phyloP scores from a whole-genome alignment of 2,888 invertebrate species.

The Parnassius orleans region DNA sequence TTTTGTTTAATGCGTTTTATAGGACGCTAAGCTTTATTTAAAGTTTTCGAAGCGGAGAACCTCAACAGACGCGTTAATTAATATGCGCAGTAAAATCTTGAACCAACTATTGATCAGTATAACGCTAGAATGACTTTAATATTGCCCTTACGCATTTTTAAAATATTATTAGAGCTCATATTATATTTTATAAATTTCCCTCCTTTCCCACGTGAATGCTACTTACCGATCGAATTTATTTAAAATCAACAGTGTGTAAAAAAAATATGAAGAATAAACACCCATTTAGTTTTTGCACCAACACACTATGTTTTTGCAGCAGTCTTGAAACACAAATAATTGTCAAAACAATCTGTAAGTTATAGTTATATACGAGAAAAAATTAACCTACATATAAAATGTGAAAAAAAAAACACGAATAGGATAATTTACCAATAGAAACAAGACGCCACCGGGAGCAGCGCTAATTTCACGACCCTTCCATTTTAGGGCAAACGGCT shows the following conservation, averaged over 20 bases:
- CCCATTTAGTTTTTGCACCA: neutral
- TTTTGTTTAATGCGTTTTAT: constrained; percentile 4
- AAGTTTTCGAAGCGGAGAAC: constrained; percentile 8
- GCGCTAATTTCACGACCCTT: constrained; percentile 21
- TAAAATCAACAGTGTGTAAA: neutral
- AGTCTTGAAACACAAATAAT: no score
- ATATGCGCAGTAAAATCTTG: constrained; percentile 7
- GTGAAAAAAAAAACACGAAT: neutral
- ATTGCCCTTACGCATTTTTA: constrained; percentile 7
- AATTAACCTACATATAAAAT: no score
- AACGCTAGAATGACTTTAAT: constrained; percentile 4
- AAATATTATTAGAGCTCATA: constrained; percentile 1
- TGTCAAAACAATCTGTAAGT: no score
- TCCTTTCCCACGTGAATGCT: constrained; percentile 12
- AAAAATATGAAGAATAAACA: neutral
- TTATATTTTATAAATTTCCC: neutral
- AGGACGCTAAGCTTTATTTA: constrained; percentile 1
- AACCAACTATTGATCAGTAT: constrained; percentile 8
- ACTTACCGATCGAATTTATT: neutral
- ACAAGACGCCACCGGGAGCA: constrained; percentile 17
- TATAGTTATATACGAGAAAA: no score
- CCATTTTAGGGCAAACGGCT: constrained; percentile 20
- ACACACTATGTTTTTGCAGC: no score
- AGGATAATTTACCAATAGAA: constrained; percentile 8
- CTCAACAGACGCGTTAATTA: constrained; percentile 15